These are phyloP conservation scores for Halotydeus destructor DNA, from an alignment of 1,140 invertebrate genomes.

Conservation along the genomic window DNA sequence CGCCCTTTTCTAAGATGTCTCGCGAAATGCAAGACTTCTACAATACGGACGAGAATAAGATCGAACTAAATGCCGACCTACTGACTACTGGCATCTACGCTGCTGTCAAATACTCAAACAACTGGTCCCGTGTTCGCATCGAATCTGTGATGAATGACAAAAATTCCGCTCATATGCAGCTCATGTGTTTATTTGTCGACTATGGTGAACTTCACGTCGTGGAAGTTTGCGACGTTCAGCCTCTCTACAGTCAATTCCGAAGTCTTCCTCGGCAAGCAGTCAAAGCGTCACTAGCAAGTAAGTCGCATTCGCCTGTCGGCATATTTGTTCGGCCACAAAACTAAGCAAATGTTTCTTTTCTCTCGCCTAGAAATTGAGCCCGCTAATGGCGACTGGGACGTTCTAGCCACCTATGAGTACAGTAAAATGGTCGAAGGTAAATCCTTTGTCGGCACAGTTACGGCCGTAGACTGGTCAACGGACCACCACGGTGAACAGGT, in stretches of 20 bases:
- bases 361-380: no score
- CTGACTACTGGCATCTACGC: neutral
- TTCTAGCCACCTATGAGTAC: no score
- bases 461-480: no score
- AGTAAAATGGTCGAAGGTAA: no score
- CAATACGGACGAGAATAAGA: neutral
- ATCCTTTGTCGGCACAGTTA: no score
- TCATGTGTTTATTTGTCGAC: slow-evolving; percentile 7
- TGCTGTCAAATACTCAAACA: neutral
- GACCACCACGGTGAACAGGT: no score
- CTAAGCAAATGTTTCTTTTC: no score
- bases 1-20: neutral
- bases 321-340: no score
- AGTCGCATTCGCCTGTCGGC: no score
- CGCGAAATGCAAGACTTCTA: neutral
- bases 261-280: slow-evolving; percentile 4
- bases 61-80: neutral
- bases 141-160: neutral
- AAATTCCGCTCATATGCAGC: neutral
- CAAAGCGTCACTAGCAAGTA: slow-evolving; percentile 5
- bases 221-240: slow-evolving; percentile 3
- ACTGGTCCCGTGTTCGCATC: slow-evolving; percentile 8
- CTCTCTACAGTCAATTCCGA: slow-evolving; percentile 9
- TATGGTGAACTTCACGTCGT: slow-evolving; percentile 1
- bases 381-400: no score